These are phyloP conservation scores for Lutjanus argentimaculatus DNA, from an alignment of 2,797 vertebrate genomes.

Conservation along the genomic window DNA sequence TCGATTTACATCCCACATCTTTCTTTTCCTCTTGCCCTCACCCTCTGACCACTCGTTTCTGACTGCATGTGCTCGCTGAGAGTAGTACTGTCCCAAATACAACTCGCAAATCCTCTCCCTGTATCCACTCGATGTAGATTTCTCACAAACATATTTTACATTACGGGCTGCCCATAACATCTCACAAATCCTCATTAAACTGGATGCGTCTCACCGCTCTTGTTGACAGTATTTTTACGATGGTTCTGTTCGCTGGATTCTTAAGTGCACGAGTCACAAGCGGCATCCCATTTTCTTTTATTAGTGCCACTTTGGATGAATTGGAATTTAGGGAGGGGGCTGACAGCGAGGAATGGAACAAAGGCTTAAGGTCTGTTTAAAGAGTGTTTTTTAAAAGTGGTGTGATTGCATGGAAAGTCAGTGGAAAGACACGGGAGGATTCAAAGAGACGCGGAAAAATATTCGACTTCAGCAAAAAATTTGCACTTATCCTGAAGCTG, in stretches of 20 bases:
- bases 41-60: not conserved
- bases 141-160: not conserved
- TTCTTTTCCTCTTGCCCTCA: not conserved
- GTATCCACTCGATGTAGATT: too few species aligned
- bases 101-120: not conserved
- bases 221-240: not conserved
- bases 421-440: not conserved
- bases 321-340: not conserved
- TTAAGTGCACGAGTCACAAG: not conserved
- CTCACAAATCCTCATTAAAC: not conserved
- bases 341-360: not conserved
- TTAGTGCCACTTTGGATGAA: not conserved
- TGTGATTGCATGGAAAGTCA: not conserved
- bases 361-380: not conserved
- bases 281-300: not conserved
- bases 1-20: conserved; percentile 7
- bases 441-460: not conserved
- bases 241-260: conserved; percentile 1
- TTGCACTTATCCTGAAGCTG: not conserved
- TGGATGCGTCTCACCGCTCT: not conserved
- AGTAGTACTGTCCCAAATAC: not conserved
- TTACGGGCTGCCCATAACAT: not conserved
- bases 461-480: not conserved
- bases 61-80: not conserved
- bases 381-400: not conserved